These are phyloP conservation scores for Cataglyphis albicans DNA, from an alignment of 2,888 invertebrate genomes.

Conservation along the genomic window DNA sequence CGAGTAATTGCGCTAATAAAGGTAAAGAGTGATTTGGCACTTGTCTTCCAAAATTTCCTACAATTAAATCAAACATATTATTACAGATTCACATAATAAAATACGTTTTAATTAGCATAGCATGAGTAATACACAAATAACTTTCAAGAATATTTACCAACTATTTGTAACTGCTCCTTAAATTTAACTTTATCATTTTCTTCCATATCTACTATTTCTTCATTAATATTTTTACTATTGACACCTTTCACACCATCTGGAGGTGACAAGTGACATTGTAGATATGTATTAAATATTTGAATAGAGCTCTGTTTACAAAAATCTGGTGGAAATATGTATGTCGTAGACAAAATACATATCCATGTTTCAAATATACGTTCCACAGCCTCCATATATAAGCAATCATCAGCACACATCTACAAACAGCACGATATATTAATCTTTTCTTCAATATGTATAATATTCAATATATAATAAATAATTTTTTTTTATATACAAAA, in stretches of 20 bases:
- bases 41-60: slow-evolving; percentile 88
- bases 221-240: slow-evolving; percentile 84
- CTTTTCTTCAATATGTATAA: background rate
- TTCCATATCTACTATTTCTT: slow-evolving; percentile 89
- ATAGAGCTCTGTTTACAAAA: slow-evolving; percentile 84
- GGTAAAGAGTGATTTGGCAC: slow-evolving; percentile 90
- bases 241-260: slow-evolving; percentile 91
- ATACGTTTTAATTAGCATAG: background rate
- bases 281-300: slow-evolving; percentile 92
- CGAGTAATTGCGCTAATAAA: slow-evolving; percentile 89
- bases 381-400: slow-evolving; percentile 90
- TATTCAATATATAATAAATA: background rate
- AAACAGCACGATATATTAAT: slow-evolving; percentile 58
- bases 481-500: background rate
- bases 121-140: background rate
- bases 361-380: slow-evolving; percentile 90
- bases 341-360: slow-evolving; percentile 87
- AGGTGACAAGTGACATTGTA: slow-evolving; percentile 92
- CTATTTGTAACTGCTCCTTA: slow-evolving; percentile 91
- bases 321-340: slow-evolving; percentile 83
- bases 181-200: slow-evolving; percentile 90
- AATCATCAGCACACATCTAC: slow-evolving; percentile 86
- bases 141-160: slow-evolving; percentile 86
- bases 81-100: slow-evolving; percentile 8
- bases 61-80: slow-evolving; percentile 31